Percentiles rank a stretch among this genome's conserved stretches.
Evolutionary conservation across 2,888 invertebrate genomes (phyloP).

Genomic region (Chydorus sphaericus): DNA sequence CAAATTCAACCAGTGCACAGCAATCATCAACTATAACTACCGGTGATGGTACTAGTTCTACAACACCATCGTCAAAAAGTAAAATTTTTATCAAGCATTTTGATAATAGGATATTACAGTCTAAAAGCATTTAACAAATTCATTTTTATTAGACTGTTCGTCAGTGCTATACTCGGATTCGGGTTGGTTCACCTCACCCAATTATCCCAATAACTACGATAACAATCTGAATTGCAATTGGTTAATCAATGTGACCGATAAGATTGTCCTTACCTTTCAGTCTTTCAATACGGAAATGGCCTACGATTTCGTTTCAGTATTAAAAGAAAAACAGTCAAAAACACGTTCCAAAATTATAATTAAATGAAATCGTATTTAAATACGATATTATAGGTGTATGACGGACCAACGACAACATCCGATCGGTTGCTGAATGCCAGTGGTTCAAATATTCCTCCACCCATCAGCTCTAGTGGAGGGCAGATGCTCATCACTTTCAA

Average conservation of each 20-base stretch:
- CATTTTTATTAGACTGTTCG: not conserved
- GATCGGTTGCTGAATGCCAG: not conserved
- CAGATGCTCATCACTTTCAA: not conserved
- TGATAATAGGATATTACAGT: too few species aligned
- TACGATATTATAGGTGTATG: not conserved
- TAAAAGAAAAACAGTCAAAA: too few species aligned
- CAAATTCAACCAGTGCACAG: too few species aligned
- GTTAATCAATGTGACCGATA: not conserved
- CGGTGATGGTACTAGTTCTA: too few species aligned
- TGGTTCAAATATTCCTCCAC: not conserved
- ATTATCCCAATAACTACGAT: not conserved
- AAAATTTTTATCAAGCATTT: too few species aligned
- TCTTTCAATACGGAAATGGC: not conserved
- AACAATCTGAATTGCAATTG: not conserved
- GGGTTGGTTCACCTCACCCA: not conserved
- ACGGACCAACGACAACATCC: not conserved
- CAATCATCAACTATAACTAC: too few species aligned
- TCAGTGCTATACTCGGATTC: not conserved
- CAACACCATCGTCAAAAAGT: too few species aligned
- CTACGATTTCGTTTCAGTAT: not conserved
- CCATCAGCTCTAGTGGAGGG: not conserved
- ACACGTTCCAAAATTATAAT: not conserved
- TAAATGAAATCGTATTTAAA: not conserved
- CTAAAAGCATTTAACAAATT: too few species aligned
- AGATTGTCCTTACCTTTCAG: not conserved